These are phyloP conservation scores for Petaurus breviceps DNA, from an alignment of 2,113 vertebrate species.

Conservation along the genomic window DNA sequence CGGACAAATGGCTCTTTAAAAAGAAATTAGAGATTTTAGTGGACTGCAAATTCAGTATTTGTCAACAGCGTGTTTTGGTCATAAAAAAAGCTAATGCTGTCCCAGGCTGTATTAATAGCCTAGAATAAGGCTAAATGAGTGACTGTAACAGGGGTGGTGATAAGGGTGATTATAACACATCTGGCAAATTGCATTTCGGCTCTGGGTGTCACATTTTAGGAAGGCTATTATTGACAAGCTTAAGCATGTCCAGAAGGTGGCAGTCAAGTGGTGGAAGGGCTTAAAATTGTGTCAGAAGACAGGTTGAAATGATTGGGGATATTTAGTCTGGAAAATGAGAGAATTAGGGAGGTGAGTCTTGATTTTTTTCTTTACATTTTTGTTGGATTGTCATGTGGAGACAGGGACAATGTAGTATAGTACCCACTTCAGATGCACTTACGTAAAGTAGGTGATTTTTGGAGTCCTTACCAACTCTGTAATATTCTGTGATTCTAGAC, in stretches of 20 bases:
- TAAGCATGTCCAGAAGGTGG: not conserved
- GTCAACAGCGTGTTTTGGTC: not conserved
- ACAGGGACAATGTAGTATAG: not conserved
- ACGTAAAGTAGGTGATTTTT: not conserved
- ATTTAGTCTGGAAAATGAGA: not conserved
- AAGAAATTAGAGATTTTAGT: not conserved
- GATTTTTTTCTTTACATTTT: not conserved
- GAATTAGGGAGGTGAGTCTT: not conserved
- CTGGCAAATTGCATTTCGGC: not conserved
- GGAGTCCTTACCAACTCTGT: not conserved
- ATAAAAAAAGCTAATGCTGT: not conserved
- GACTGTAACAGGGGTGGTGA: not conserved
- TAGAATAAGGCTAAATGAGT: not conserved
- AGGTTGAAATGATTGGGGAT: not conserved
- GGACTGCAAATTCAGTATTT: not conserved
- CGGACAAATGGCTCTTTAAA: not conserved
- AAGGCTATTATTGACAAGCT: not conserved
- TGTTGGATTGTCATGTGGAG: not conserved
- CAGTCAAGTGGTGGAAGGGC: not conserved
- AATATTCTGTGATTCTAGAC: not conserved
- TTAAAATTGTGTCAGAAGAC: not conserved
- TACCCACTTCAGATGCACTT: not conserved
- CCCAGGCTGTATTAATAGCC: not conserved
- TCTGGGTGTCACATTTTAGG: not conserved
- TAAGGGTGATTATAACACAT: not conserved